These are phyloP conservation scores for Stigmatopora argus DNA, from an alignment of 2,113 vertebrate species.

Conservation along the genomic window DNA sequence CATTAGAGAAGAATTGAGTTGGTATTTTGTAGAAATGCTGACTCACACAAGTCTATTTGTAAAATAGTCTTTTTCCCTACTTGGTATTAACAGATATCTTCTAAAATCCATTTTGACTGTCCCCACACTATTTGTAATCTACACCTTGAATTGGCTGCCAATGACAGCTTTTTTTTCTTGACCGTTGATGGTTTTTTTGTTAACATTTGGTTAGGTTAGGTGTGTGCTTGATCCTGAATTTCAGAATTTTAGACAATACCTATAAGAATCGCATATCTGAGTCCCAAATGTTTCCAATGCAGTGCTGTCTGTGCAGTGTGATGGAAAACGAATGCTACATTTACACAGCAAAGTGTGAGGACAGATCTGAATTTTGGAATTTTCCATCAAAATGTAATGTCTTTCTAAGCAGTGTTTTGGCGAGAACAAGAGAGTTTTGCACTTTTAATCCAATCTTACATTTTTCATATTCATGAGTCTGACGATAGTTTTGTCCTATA, in stretches of 20 bases:
- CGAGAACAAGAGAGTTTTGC: neutral
- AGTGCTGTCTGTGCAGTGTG: neutral
- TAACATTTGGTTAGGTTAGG: too few relatives aligned
- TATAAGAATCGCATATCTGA: neutral
- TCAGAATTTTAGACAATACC: neutral
- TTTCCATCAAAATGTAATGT: neutral
- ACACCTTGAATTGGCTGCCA: too few relatives aligned
- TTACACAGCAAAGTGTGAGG: neutral
- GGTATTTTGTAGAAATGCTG: constrained; percentile 35
- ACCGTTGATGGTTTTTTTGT: constrained; percentile 15
- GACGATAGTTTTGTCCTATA: neutral
- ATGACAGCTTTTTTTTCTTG: neutral
- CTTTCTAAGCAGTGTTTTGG: neutral
- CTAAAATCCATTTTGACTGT: neutral
- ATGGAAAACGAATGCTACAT: neutral
- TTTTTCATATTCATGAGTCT: neutral
- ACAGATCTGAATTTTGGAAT: neutral
- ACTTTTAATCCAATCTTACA: neutral
- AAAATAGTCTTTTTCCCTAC: too few relatives aligned
- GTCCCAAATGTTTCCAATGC: too few relatives aligned
- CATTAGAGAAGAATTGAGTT: constrained; percentile 18
- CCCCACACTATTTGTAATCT: too few relatives aligned
- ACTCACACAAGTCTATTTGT: neutral
- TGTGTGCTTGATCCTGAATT: neutral
- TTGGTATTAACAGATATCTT: too few relatives aligned